phyloP scores from a whole-genome alignment of 1,140 invertebrate species.

The Diorhabda sublineata region DNA sequence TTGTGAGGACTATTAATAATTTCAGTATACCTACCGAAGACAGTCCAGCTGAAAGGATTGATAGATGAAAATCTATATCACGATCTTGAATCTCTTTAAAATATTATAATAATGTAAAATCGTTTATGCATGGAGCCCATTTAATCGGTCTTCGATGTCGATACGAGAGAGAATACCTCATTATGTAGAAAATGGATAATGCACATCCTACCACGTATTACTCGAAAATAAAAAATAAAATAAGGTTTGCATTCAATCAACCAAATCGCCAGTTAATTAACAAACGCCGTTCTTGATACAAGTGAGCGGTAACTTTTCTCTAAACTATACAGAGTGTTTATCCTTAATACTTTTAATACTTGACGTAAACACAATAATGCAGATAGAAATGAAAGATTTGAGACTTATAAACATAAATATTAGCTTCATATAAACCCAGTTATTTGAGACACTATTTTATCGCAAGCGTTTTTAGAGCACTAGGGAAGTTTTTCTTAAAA shows the following conservation, averaged over 20 bases:
- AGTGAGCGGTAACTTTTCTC: no score
- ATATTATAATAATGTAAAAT: slow-evolving; percentile 39
- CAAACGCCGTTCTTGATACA: neutral
- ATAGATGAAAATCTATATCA: slow-evolving; percentile 37
- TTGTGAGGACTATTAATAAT: no score
- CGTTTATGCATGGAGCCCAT: slow-evolving; percentile 33
- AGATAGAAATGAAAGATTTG: no score
- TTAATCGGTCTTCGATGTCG: slow-evolving; percentile 21
- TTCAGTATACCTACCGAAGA: neutral
- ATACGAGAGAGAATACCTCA: slow-evolving; percentile 39
- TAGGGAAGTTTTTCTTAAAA: no score
- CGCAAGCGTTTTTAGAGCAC: no score
- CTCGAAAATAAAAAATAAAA: slow-evolving; percentile 29
- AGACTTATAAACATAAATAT: no score
- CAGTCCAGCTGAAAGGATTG: neutral
- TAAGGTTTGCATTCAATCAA: slow-evolving; percentile 42
- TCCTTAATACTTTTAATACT: no score
- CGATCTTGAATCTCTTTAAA: slow-evolving; percentile 35
- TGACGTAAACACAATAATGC: no score
- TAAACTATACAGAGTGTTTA: no score
- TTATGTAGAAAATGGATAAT: slow-evolving; percentile 44
- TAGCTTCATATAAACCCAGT: no score
- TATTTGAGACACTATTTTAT: no score
- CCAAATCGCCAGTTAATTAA: slow-evolving; percentile 42
- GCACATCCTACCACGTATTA: slow-evolving; percentile 30